Evolutionary conservation across 2,797 vertebrate species (phyloP), one percentile per base, ranked within the genome.

Genomic region (Lophura swinhoii): DNA sequence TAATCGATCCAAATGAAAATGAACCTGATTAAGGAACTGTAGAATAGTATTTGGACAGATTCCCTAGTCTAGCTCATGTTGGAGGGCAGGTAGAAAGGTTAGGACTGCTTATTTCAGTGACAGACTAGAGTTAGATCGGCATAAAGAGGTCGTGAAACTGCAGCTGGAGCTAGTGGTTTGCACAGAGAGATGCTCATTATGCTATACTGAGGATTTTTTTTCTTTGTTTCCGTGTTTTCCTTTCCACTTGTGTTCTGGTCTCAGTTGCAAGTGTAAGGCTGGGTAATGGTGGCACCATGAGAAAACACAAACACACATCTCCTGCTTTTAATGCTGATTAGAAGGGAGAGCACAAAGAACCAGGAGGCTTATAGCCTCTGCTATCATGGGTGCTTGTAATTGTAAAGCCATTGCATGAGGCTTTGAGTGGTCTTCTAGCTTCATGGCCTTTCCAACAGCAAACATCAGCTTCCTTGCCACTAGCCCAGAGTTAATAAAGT

Each of bases 121-220:
- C 62, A 91, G 53, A 33, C 7, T 22, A 31, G 74, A 56, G 22
- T 77, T 35, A 48, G 22, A 69, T 75, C 62, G 77, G 14, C n/a
- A 62, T 64, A 8, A 90, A 67, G 35, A 82, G 39, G 22, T 94
- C 48, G 14, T 7, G 41, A 91, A 85, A 49, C 31, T 81, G 83
- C 46, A 87, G 6, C 51, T 73, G 33, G 24, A 84, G 43, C n/a
- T 56, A 29, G 26, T 84, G 63, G 8, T 79, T 84, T 92, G 69
- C 60, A 31, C 17, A 24, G 22, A 74, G 58, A 16, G 15, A 67
- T 89, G n/a, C n/a, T 41, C 20, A 14, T 43, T 14, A 28, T 43
- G 28, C 39, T 31, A 18, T 43, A 29, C 39, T 1, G 60, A 63
- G 60, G 60, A 29, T 29, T 37, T 62, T 39, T 59, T n/a, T 85